Base-by-base conservation (phyloP, 2,797 vertebrate genomes). In the Muraenolepis orangiensis region DNA sequence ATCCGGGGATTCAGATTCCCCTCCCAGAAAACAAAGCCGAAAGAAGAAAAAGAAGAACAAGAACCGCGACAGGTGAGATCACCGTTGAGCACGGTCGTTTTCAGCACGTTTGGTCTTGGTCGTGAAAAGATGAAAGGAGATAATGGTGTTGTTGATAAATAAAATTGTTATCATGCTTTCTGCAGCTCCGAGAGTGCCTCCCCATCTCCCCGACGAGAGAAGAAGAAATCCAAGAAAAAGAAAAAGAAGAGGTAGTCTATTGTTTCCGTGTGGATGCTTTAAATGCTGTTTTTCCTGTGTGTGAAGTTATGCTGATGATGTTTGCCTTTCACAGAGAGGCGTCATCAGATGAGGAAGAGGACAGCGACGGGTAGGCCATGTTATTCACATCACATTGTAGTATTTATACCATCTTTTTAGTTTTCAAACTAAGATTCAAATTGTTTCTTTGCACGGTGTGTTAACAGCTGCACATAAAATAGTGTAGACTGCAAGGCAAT, bases 11-110 rank as follows among this genome's bases (percentile, higher is more conserved):
- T 95, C 95, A 0, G 92, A 94, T 34, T 94, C 95, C 70, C 95
- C 95, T 1, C 93, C 95, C 26, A 90, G 88, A 76, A 96, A 96
- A 80, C 94, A 94, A 72, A 95, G 95, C 76, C 94, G 95, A 14
- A 98, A 96, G 92, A 97, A 96, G 86, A 96, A 95, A 26, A 94
- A 94, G 90, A 94, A 93, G 81, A 96, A 94, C 81, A 93, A 91
- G 83, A 89, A 38, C 72, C 88, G 89, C 86, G 93, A 93, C 51
- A 90, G 93, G 93, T 94, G 76, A 90, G 84, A 6, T 57, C 20
- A 1, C 2, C 6, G 16, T 1, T n/a, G n/a, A 38, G 8, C 36
- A 11, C 5, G 12, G 36, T 38, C 2, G 40, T 3, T 16, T 42
- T 42, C 11, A 16, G 13, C 38, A 2, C 40, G 40, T 42, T 16